Conservation (phyloP, 2,113 vertebrate species). For the Anhinga rufa region DNA sequence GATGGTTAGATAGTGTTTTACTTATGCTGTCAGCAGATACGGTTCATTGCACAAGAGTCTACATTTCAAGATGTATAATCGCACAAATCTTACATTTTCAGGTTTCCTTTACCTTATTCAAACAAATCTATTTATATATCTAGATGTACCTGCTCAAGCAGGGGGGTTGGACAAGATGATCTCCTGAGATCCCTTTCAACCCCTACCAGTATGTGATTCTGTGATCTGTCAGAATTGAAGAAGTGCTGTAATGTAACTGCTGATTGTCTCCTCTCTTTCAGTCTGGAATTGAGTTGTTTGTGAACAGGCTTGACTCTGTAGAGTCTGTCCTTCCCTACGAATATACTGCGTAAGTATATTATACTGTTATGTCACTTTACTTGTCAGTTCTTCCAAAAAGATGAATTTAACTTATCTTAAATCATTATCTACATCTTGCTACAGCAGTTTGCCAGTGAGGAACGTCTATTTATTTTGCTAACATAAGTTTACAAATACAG, state of each 20-base stretch:
- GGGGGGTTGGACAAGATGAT: too few relatives aligned
- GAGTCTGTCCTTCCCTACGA: conserved; percentile 99
- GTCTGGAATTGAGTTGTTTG: conserved; percentile 88
- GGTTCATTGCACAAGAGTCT: neutral
- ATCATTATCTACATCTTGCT: neutral
- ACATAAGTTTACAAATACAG: neutral
- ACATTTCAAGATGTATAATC: neutral
- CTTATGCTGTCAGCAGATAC: neutral
- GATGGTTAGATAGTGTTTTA: neutral
- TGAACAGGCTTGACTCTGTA: conserved; percentile 97
- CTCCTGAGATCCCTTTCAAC: too few relatives aligned
- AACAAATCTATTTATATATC: neutral
- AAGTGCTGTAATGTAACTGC: neutral
- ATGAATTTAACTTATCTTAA: neutral
- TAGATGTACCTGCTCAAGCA: too few relatives aligned
- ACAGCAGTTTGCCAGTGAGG: neutral
- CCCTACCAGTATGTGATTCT: too few relatives aligned
- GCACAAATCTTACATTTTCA: neutral
- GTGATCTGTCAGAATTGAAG: neutral
- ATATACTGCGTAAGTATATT: conserved; percentile 91
- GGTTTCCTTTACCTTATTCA: neutral
- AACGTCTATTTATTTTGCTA: neutral
- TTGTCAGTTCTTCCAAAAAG: neutral
- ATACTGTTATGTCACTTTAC: neutral
- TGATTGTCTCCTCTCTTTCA: conserved; percentile 66